Percentiles rank a stretch among this genome's conserved stretches.
Conservation (phyloP, 1,140 invertebrate genomes). For the Cyclina sinensis region DNA sequence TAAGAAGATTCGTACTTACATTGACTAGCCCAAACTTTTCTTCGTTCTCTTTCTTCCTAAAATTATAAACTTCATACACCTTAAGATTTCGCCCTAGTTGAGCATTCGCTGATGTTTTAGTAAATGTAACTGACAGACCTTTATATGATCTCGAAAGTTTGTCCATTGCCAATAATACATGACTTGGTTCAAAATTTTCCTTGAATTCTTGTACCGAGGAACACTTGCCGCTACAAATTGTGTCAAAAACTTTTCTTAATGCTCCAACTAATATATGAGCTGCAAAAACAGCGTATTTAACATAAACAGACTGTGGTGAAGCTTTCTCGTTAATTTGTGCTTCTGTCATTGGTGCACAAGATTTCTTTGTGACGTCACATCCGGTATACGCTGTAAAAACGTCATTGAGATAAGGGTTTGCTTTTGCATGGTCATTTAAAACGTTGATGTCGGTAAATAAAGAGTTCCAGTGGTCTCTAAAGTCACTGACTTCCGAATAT, state of each 20-base stretch:
- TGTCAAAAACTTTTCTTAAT: not conserved
- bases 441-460: conserved; percentile 44
- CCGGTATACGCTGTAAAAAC: conserved; percentile 26
- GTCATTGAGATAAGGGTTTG: conserved; percentile 42
- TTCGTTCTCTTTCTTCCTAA: not conserved
- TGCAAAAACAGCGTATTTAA: conserved; percentile 23
- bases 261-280: conserved; percentile 7
- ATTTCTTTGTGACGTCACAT: not conserved
- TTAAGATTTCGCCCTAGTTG: not conserved
- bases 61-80: conserved; percentile 4
- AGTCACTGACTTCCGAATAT: not conserved
- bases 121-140: not conserved
- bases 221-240: not conserved
- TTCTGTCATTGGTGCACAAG: not conserved
- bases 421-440: not conserved
- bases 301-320: not conserved
- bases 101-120: not conserved
- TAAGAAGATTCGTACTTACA: too few species aligned
- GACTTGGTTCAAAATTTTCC: not conserved
- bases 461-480: conserved; percentile 49
- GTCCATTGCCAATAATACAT: not conserved
- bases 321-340: not conserved
- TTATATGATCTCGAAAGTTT: not conserved
- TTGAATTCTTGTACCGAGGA: conserved; percentile 1
- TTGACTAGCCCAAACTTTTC: not conserved